Evolutionary conservation across 2,113 vertebrate genomes (phyloP), one percentile per base, ranked within the genome.

Genomic region (Odocoileus virginianus): DNA sequence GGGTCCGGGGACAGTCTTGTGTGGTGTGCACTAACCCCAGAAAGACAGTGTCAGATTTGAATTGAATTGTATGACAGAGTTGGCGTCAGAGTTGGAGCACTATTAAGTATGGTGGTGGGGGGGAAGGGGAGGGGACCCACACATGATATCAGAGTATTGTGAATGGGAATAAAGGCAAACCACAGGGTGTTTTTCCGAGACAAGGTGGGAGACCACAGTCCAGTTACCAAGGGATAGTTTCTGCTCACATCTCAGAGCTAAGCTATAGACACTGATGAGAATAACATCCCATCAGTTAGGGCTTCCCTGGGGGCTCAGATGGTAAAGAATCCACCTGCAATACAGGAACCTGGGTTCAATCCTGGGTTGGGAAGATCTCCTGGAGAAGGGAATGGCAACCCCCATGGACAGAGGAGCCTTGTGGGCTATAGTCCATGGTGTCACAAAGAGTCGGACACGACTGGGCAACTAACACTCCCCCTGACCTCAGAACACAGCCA

Each of bases 81-180:
- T 43, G n/a, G 43, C 76, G 16, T 16, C 78, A 81, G 23, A 58
- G 16, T 5, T 83, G 87, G 61, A 60, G 54, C 71, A 76, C 9
- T 95, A 17, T 50, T 45, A 13, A 30, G 74, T 13, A 7, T 60
- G 43, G 47, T 13, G 47, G 47, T 3, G 47, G 12, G 7, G 3
- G 7, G 47, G 4, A 33, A 6, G 12, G 17, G 2, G 8, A 7
- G 19, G 6, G 14, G 2, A 3, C 25, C n/a, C 36, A 33, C 27
- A 2, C 14, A 13, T 45, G 25, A n/a, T 14, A 13, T 28, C 40
- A 45, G 58, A 36, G 30, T 45, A 40, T 6, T 13, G 28, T 21
- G 45, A 33, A 6, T 27, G 5, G 33, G 17, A 87, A 25, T 16
- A 71, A 55, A 71, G 40, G 30, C 16, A 57, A 50, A 87, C 16